phyloP scores from a whole-genome alignment of 92 coral and sea anemone genomes.

The Paragorgia papillata region DNA sequence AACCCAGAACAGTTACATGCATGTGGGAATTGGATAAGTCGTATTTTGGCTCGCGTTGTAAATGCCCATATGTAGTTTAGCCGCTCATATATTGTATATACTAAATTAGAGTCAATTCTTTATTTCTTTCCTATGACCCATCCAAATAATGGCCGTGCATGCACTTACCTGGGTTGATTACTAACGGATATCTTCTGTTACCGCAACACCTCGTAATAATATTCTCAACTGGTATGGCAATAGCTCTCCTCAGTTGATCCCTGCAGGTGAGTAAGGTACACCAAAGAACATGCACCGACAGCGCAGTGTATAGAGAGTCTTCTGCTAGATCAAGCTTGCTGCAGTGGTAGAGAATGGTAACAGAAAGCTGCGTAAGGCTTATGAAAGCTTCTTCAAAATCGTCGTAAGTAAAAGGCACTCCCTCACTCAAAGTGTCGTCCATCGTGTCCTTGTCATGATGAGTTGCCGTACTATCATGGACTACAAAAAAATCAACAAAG shows the following conservation, averaged over 20 bases:
- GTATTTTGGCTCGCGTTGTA: no score
- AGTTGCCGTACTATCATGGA: conserved; percentile 32
- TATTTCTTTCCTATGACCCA: no score
- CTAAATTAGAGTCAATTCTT: no score
- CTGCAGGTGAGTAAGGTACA: conserved; percentile 77
- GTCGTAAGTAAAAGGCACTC: conserved; percentile 39
- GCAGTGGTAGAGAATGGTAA: conserved; percentile 84
- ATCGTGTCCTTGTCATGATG: not conserved
- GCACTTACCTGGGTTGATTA: conserved; percentile 66
- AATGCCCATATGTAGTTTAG: no score
- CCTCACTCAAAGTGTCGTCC: conserved; percentile 1
- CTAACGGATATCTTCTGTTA: conserved; percentile 57
- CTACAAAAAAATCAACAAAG: conserved; percentile 5
- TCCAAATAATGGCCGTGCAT: no score
- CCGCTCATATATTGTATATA: no score
- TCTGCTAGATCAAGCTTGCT: conserved; percentile 68
- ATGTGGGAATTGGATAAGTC: no score
- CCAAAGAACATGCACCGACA: conserved; percentile 81
- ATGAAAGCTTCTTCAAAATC: conserved; percentile 88
- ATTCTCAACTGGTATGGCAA: conserved; percentile 79
- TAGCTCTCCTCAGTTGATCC: conserved; percentile 68
- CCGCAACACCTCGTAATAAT: conserved; percentile 75
- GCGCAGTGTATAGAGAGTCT: conserved; percentile 69
- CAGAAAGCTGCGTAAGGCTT: conserved; percentile 72
- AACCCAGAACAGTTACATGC: no score